phyloP scores from a whole-genome alignment of 2,113 vertebrate genomes.

The Mustela nigripes region DNA sequence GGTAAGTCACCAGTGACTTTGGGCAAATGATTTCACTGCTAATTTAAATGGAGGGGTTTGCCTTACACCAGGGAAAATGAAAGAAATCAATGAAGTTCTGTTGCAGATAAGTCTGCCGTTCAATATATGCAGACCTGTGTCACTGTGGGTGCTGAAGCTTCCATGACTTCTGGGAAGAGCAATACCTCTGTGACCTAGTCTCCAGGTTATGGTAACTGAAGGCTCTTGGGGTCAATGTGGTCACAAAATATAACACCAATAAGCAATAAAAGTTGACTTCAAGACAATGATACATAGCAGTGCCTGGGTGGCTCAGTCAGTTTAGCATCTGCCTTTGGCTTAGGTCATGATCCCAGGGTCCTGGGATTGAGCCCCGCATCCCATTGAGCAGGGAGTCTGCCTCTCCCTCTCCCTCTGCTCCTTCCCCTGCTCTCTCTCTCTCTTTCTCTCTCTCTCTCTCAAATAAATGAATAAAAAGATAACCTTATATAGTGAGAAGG shows the following conservation, averaged over 20 bases:
- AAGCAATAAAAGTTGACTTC: not conserved
- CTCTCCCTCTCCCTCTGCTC: not conserved
- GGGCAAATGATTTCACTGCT: not conserved
- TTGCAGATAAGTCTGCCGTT: accelerated
- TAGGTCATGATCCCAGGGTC: not conserved
- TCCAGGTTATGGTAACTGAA: not conserved
- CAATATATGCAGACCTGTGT: accelerated
- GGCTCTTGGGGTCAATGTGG: not conserved
- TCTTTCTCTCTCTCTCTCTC: not conserved
- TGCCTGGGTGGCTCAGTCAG: not conserved
- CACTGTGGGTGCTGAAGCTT: not conserved
- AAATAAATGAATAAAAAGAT: not conserved
- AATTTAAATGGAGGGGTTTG: not conserved
- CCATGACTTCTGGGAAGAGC: not conserved
- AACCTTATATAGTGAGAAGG: too few relatives aligned
- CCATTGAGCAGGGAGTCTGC: not conserved
- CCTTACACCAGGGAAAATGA: not conserved
- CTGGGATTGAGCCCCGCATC: not conserved
- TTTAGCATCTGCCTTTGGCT: not conserved
- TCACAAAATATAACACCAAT: not conserved
- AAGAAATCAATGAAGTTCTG: not conserved
- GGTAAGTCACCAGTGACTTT: not conserved
- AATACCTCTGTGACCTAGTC: not conserved
- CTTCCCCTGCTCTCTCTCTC: not conserved
- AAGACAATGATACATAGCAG: not conserved